Conservation (phyloP, 2,888 invertebrate species). For the Ophion costatus region DNA sequence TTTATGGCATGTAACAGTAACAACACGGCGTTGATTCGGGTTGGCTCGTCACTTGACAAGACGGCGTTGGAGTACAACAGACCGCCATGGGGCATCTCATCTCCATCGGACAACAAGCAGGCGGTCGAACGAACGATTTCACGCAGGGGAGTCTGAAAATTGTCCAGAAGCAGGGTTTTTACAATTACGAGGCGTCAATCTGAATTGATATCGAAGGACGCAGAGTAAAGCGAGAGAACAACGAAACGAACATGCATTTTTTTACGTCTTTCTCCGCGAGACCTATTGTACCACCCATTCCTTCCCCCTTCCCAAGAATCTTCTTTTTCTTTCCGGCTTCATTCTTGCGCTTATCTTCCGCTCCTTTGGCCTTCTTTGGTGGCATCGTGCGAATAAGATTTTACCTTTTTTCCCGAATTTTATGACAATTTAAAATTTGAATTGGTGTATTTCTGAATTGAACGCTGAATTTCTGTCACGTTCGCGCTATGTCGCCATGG, state of each 20-base stretch:
- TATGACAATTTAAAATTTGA: slow-evolving; percentile 39
- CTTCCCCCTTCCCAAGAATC: slow-evolving; percentile 64
- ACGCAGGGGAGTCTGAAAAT: slow-evolving; percentile 54
- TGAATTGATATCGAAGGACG: background rate
- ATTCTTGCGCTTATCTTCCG: slow-evolving; percentile 26
- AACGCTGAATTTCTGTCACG: slow-evolving; percentile 10
- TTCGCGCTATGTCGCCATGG: slow-evolving; percentile 16
- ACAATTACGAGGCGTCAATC: background rate
- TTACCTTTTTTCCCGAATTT: background rate
- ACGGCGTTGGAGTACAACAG: slow-evolving; percentile 44
- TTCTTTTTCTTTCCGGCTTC: slow-evolving; percentile 53
- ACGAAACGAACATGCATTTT: slow-evolving; percentile 64
- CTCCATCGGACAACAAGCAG: slow-evolving; percentile 49
- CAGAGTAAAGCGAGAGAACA: background rate
- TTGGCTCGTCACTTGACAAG: slow-evolving; percentile 39
- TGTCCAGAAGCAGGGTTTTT: background rate
- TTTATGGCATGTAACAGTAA: slow-evolving; percentile 52
- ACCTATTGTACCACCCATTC: slow-evolving; percentile 69
- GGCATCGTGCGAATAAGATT: slow-evolving; percentile 41
- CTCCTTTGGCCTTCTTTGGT: slow-evolving; percentile 47
- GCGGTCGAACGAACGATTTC: slow-evolving; percentile 48
- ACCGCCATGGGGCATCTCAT: slow-evolving; percentile 45
- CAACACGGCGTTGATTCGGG: slow-evolving; percentile 44
- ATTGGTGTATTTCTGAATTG: slow-evolving; percentile 13
- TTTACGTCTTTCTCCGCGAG: slow-evolving; percentile 63